phyloP scores from a whole-genome alignment of 2,113 vertebrate genomes.

The Megaceryle torquata region DNA sequence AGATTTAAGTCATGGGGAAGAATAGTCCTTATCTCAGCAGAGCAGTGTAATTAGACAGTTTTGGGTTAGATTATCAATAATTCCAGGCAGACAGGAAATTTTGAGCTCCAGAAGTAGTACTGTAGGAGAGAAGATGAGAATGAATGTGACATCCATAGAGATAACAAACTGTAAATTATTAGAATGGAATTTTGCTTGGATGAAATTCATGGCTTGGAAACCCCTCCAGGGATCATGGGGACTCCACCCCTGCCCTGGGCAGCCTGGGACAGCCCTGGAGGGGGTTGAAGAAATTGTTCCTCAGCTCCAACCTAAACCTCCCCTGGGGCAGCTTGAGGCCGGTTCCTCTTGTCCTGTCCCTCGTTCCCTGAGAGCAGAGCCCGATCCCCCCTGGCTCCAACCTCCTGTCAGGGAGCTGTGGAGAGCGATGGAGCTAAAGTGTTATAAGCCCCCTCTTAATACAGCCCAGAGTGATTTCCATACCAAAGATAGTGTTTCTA shows the following conservation, averaged over 20 bases:
- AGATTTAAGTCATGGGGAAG: not conserved
- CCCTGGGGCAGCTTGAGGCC: too few species aligned
- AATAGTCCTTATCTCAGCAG: not conserved
- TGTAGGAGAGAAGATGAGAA: not conserved
- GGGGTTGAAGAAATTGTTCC: too few species aligned
- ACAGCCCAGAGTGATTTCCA: not conserved
- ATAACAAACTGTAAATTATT: not conserved
- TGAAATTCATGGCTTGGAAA: not conserved
- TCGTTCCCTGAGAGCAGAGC: too few species aligned
- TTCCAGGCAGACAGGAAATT: not conserved
- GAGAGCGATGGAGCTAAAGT: not conserved
- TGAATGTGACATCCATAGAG: not conserved
- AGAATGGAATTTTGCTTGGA: not conserved
- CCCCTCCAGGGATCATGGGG: too few species aligned
- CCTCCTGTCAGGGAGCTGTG: too few species aligned
- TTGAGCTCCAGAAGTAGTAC: not conserved
- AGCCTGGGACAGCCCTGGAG: too few species aligned
- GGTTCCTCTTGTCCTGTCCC: too few species aligned
- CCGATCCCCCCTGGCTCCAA: too few species aligned
- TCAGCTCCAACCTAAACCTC: too few species aligned
- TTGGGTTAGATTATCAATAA: not conserved
- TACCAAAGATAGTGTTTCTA: not conserved
- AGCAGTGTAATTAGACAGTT: not conserved
- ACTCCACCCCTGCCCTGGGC: too few species aligned
- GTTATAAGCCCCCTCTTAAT: not conserved